Base-by-base conservation (phyloP, 2,888 invertebrate species). In the Latrodectus elegans region DNA sequence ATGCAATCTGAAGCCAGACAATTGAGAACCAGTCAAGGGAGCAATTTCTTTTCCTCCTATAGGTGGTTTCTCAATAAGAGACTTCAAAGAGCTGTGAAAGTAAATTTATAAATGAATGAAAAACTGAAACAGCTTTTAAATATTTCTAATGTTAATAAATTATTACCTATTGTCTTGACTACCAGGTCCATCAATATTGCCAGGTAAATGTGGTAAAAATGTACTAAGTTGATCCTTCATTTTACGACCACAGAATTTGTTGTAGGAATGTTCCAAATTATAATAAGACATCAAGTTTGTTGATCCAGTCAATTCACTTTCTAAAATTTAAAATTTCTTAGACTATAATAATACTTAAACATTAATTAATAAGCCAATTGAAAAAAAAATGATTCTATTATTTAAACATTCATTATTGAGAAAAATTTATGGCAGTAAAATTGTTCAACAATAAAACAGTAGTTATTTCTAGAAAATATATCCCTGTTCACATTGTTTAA, bases 241-340 rank as follows among this genome's bases (percentile, higher is more conserved):
- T 89, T 93, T 93, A 80, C 92, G 92, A n/a, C 88, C 88, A 77
- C 89, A 90, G 93, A 98, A 98, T 94, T 98, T 99, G 93, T 96
- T 98, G 93, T 98, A 97, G 26, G 98, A 97, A 93, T 99, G 98
- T 93, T 99, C 98, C 90, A 99, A 94, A 90, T 97, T 97, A 95
- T 99, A 96, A 94, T 97, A 96, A 92, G 96, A 96, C 97, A 99
- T 98, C 93, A 99, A 95, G 94, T 99, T 99, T 91, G 96, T 97
- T 91, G 98, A 97, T 90, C 99, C 99, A 89, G 98, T 99, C 91
- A 97, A 93, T 93, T 97, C 97, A 92, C 96, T 96, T 94, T 96
- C 96, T 93, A 53, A 26, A 22, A n/a, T 38, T 38, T 38, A 38
- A 38, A 38, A 38, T 38, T 38, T 38, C 1, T 38, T 38, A 38